These are phyloP conservation scores for Alosa alosa DNA, from an alignment of 2,113 vertebrate species.

Conservation along the genomic window DNA sequence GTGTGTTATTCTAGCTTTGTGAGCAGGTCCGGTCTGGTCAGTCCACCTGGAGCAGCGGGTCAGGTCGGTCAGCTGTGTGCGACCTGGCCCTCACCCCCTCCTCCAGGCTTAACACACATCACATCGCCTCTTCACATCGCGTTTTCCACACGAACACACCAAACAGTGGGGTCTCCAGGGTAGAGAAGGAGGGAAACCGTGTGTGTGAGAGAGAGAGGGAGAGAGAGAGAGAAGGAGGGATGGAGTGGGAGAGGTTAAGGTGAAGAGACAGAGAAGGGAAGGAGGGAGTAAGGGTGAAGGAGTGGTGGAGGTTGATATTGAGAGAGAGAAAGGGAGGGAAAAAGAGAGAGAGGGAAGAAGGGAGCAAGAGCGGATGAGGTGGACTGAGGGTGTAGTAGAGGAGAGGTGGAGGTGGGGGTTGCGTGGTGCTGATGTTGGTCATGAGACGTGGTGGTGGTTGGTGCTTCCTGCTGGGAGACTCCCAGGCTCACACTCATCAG, in stretches of 20 bases:
- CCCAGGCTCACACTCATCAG: too few relatives aligned
- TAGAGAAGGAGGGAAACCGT: not conserved
- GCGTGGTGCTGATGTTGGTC: not conserved
- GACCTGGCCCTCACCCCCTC: not conserved
- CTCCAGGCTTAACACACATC: not conserved
- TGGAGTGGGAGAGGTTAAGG: not conserved
- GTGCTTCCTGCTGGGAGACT: too few relatives aligned
- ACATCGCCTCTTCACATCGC: not conserved
- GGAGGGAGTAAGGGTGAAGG: not conserved
- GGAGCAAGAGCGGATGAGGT: not conserved
- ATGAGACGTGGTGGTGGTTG: too few relatives aligned
- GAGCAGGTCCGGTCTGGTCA: constrained; percentile 10
- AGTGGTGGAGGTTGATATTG: not conserved
- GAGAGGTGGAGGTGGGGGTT: not conserved
- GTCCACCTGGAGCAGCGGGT: constrained; percentile 25
- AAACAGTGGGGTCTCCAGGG: not conserved
- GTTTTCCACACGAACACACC: not conserved
- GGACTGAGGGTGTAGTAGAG: not conserved
- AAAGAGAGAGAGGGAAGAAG: not conserved
- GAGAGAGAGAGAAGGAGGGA: not conserved
- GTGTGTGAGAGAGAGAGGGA: not conserved
- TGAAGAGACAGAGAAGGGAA: not conserved
- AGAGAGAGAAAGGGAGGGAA: not conserved
- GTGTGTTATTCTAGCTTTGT: constrained; percentile 28
- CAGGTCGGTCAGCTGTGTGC: constrained; percentile 5